Evolutionary conservation across 2,888 invertebrate species (phyloP), one percentile per base, ranked within the genome.

Genomic region (Priocnemis perturbator): DNA sequence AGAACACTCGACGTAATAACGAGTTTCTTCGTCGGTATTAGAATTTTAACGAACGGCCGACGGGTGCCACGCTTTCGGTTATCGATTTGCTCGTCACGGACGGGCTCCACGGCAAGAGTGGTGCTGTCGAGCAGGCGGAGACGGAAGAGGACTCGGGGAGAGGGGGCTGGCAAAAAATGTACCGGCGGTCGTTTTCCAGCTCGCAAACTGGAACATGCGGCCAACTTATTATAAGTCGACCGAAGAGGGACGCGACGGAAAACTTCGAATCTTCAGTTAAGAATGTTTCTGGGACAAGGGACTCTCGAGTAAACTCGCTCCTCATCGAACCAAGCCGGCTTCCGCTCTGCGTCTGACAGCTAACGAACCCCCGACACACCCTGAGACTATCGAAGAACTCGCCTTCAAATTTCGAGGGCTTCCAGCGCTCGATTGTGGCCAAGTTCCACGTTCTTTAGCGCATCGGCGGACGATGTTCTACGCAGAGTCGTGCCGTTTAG

Each of bases 241-340:
- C 68, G 71, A 75, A 65, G 72, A 67, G 72, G 68, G 69, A 57
- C 73, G 67, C 55, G 64, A 66, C 65, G 69, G 75, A 79, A 77
- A 79, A 80, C 66, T 79, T 80, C 65, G 73, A 71, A 69, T 75
- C 64, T 74, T 67, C 60, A 63, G 71, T 66, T 66, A 65, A 68
- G 71, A 66, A 67, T 77, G 74, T 79, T 79, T 79, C 75, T 80
- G 73, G 80, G 80, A 77, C 79, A 80, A 79, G 76, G 70, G 76
- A 80, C 73, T 60, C 80, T 80, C 64, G 80, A 79, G 69, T 67
- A 73, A 80, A 73, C 76, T 79, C 79, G 21, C 67, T 57, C 64
- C 58, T 66, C 75, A 60, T 73, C 67, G 73, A 79, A 76, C 71
- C 61, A 53, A 17, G 45, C 67, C 63, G 37, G 69, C 68, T 68